phyloP scores from a whole-genome alignment of 2,888 invertebrate species.

The Hartigia nigra region DNA sequence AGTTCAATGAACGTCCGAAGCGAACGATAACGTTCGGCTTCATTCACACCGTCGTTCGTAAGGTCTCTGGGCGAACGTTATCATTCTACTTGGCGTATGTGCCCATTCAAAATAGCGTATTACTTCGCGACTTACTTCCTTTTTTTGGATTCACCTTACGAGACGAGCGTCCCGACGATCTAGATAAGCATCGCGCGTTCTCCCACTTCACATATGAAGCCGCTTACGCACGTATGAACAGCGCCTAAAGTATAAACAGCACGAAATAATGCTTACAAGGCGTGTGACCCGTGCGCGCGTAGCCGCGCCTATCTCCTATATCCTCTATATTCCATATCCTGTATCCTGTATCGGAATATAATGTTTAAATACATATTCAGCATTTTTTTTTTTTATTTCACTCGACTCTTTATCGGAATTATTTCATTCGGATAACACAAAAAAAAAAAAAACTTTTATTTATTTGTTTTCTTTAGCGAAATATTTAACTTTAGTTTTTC shows the following conservation, averaged over 20 bases:
- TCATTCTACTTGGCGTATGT: no score
- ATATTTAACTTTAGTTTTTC: no score
- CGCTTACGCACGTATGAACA: not conserved
- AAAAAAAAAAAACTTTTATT: no score
- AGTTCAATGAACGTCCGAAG: no score
- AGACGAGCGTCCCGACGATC: not conserved
- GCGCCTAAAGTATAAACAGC: not conserved
- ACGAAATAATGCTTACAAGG: not conserved
- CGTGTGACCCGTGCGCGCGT: not conserved
- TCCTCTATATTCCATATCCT: conserved; percentile 30
- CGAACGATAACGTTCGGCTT: not conserved
- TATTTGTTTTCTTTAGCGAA: no score
- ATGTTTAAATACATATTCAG: conserved; percentile 20
- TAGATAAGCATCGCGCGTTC: not conserved
- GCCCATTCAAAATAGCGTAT: not conserved
- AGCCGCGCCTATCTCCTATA: conserved; percentile 30
- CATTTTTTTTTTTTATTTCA: not conserved
- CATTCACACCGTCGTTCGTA: not conserved
- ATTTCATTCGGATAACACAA: no score
- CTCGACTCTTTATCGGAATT: not conserved
- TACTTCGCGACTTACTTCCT: not conserved
- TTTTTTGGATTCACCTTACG: not conserved
- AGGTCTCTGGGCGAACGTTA: not conserved
- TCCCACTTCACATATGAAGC: not conserved
- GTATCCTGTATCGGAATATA: conserved; percentile 40